These are phyloP conservation scores for Rhagoletis zephyria DNA, from an alignment of 1,140 invertebrate species.

Conservation along the genomic window DNA sequence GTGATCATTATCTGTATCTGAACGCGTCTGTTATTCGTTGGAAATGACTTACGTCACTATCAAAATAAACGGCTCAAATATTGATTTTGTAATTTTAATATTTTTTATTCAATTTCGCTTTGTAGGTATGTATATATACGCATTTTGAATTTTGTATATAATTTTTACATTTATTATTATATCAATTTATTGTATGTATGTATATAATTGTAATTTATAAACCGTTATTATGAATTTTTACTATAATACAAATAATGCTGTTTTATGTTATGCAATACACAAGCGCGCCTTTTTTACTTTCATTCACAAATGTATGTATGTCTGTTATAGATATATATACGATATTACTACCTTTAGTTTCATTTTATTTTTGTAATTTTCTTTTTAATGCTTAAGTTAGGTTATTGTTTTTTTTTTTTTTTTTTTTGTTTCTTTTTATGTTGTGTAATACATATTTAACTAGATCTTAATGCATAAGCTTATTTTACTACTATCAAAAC, in stretches of 20 bases:
- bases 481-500: not conserved
- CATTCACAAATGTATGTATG: constrained; percentile 13
- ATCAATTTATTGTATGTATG: constrained; percentile 39
- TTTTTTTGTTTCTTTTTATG: no score
- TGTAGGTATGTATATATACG: constrained; percentile 38
- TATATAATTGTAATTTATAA: constrained; percentile 42
- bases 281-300: not conserved
- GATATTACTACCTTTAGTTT: not conserved
- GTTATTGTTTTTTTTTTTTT: constrained; percentile 5
- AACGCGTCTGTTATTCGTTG: no score
- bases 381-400: not conserved
- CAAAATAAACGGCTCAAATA: no score
- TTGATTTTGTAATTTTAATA: constrained; percentile 16
- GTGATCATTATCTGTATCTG: no score
- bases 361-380: not conserved
- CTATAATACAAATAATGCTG: constrained; percentile 45
- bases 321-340: not conserved
- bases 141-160: constrained; percentile 40
- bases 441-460: constrained; percentile 17
- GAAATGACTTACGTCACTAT: no score
- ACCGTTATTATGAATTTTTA: constrained; percentile 22
- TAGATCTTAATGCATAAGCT: constrained; percentile 4
- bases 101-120: constrained; percentile 40
- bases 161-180: constrained; percentile 37
- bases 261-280: not conserved